Conservation (phyloP, 2,113 vertebrate genomes). For the Stegastes partitus region DNA sequence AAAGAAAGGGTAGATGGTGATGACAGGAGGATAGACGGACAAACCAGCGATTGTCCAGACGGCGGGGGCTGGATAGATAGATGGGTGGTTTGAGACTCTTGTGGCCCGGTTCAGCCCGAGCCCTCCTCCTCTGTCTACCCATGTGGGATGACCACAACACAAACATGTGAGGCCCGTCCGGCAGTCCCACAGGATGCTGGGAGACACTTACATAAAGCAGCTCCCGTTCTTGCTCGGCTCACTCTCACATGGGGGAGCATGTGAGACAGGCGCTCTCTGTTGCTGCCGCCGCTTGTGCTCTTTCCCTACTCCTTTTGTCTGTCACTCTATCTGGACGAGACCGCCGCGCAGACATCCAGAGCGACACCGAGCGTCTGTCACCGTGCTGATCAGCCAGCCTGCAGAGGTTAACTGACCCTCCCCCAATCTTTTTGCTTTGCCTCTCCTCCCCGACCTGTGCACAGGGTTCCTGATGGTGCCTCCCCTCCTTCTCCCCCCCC, state of each 20-base stretch:
- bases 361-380: neutral
- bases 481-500: constrained; percentile 25
- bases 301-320: constrained; percentile 49
- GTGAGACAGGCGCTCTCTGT: constrained; percentile 66
- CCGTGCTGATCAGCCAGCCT: constrained; percentile 26
- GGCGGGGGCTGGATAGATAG: neutral
- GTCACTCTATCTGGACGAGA: constrained; percentile 35
- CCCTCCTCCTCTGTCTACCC: constrained; percentile 24
- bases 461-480: constrained; percentile 14
- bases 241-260: constrained; percentile 75
- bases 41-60: constrained; percentile 12
- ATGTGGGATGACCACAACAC: constrained; percentile 65
- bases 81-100: constrained; percentile 30
- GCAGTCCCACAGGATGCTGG: constrained; percentile 61
- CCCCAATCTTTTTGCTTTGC: neutral
- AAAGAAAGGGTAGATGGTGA: constrained; percentile 4
- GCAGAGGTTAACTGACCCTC: constrained; percentile 27
- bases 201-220: constrained; percentile 81
- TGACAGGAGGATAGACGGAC: constrained; percentile 7
- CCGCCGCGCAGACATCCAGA: constrained; percentile 19
- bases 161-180: constrained; percentile 71
- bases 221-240: constrained; percentile 46
- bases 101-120: constrained; percentile 39
- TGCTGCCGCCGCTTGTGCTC: constrained; percentile 47
- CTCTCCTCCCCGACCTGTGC: constrained; percentile 32